Base-by-base conservation (phyloP, 2,888 invertebrate genomes). In the Hedya salicella region DNA sequence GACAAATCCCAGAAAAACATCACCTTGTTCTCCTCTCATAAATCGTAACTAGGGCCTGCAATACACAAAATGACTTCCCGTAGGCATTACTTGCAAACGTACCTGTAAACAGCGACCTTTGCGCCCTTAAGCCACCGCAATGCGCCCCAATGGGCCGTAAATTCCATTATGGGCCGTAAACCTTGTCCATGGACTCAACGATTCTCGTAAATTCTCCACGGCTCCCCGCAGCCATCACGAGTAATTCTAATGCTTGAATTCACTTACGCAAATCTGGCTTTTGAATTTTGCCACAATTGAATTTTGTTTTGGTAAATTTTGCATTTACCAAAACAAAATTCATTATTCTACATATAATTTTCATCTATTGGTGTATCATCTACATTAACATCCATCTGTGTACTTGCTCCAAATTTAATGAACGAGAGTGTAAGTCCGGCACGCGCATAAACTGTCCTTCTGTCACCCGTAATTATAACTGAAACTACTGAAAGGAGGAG, bases 141-240 rank as follows among this genome's bases (percentile, higher is more conserved):
- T 76, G 77, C 77, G 74, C 78, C 74, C 71, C 71, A 70, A 79
- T 78, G 74, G 77, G 71, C 78, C 75, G 79, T 80, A 82, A 82
- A 80, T 72, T 72, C 75, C 70, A 78, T 79, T 76, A 81, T 78
- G 71, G 68, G 52, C 77, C 71, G 73, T 84, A 84, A 84, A 84
- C 81, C 81, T 78, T 80, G 81, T 76, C 81, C 78, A 76, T 76
- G 78, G 78, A 69, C 70, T 73, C 69, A 69, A 70, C 71, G 70
- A 54, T 44, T 70, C 75, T 77, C 81, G 71, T 82, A 80, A 83
- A 83, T 78, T 73, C 68, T 30, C 67, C 61, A 67, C 63, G 69
- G 68, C 17, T 54, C 32, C 49, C 53, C 52, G 8, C 71, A 56
- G 68, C 72, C 73, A 70, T 75, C 71, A 67, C 68, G 67, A 73